phyloP scores from a whole-genome alignment of 2,113 vertebrate species.

The Oryzias javanicus region DNA sequence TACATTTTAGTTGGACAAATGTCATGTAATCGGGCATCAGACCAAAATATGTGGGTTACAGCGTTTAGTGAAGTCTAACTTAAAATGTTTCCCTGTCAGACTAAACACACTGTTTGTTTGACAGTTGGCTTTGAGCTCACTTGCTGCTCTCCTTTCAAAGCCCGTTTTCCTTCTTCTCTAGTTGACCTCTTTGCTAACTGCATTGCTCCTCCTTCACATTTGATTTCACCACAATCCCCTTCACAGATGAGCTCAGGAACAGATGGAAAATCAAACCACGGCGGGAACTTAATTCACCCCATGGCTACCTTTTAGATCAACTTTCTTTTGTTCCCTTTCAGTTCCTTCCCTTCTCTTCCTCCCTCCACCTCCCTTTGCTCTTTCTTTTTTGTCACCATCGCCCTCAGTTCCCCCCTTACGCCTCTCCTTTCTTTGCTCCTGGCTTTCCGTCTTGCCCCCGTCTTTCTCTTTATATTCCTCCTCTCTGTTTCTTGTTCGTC shows the following conservation, averaged over 20 bases:
- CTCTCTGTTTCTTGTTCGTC: slow-evolving; percentile 16
- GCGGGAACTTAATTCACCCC: not conserved
- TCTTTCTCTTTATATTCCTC: slow-evolving; percentile 6
- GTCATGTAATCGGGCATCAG: no score
- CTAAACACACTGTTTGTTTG: not conserved
- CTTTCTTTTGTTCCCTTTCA: slow-evolving; percentile 1
- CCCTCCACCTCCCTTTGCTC: not conserved
- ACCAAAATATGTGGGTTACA: no score
- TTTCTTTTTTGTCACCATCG: no score
- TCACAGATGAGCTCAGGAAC: slow-evolving; percentile 13
- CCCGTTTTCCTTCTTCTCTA: not conserved
- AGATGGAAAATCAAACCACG: slow-evolving; percentile 12
- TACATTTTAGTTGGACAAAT: no score
- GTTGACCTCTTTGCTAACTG: slow-evolving; percentile 8
- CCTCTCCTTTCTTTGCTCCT: not conserved
- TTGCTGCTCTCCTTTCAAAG: not conserved
- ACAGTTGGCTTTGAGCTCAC: not conserved
- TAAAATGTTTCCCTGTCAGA: not conserved
- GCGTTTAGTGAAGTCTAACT: no score
- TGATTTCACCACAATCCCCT: slow-evolving; percentile 1
- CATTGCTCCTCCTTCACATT: slow-evolving; percentile 8
- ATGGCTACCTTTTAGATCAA: not conserved
- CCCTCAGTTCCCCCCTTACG: no score
- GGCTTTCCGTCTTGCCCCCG: not conserved
- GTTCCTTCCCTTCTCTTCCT: not conserved